Evolutionary conservation across 2,113 vertebrate genomes (phyloP).

Genomic region (Romanogobio albipinnatus): DNA sequence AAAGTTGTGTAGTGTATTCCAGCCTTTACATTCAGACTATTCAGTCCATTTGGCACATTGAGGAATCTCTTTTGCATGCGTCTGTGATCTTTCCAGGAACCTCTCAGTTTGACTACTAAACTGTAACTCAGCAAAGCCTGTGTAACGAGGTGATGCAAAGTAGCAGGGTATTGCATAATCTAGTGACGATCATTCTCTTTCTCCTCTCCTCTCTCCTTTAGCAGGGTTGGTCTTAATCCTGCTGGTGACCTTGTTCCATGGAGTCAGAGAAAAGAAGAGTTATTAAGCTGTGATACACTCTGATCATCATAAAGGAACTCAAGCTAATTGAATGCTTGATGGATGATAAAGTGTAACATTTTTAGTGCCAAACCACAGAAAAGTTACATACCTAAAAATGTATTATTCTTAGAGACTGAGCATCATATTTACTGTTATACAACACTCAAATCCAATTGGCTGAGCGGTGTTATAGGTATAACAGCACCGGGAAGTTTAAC

Average conservation of each 20-base stretch:
- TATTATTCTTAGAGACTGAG: not conserved
- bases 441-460: not conserved
- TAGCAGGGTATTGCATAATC: conserved; percentile 20
- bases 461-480: not conserved
- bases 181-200: conserved; percentile 18
- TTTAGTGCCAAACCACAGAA: not conserved
- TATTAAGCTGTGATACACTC: conserved; percentile 2
- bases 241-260: conserved; percentile 28
- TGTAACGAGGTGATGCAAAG: conserved; percentile 9
- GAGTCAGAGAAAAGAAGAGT: not conserved
- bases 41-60: not conserved
- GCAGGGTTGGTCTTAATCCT: conserved; percentile 31
- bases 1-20: not conserved
- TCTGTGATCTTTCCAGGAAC: not conserved
- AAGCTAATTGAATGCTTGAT: not conserved
- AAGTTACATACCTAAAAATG: not conserved
- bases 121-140: conserved; percentile 32
- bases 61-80: not conserved
- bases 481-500: not conserved
- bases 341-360: not conserved
- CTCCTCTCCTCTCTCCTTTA: not conserved
- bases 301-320: not conserved
- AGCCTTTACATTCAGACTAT: not conserved
- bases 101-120: not conserved
- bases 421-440: not conserved